Evolutionary conservation across 2,888 invertebrate species (phyloP).

Genomic region (Bombylius major): DNA sequence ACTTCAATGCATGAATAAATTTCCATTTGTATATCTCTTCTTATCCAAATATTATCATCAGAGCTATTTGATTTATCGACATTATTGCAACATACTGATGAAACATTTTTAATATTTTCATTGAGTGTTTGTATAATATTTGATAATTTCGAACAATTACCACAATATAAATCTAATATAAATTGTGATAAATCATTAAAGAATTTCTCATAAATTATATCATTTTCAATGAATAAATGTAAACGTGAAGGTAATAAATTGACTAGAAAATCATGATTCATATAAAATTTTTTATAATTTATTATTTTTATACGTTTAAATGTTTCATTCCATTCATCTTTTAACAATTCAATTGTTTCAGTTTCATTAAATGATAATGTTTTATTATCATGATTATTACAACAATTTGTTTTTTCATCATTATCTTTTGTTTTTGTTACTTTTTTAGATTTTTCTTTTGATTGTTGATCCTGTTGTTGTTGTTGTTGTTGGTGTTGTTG

Average conservation of each 20-base stretch:
- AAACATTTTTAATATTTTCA: slow-evolving; percentile 25
- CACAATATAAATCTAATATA: slow-evolving; percentile 32
- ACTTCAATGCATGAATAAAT: slow-evolving; percentile 53
- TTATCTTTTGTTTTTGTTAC: no score
- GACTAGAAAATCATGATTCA: slow-evolving; percentile 32
- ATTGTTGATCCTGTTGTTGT: no score
- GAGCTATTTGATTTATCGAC: slow-evolving; percentile 34
- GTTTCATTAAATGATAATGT: slow-evolving; percentile 16
- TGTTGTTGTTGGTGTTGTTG: not conserved
- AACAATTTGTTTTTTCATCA: no score
- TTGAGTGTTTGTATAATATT: slow-evolving; percentile 25
- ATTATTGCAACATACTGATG: slow-evolving; percentile 26
- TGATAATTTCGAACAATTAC: slow-evolving; percentile 19
- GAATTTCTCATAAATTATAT: slow-evolving; percentile 33
- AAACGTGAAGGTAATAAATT: slow-evolving; percentile 35
- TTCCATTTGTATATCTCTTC: slow-evolving; percentile 42
- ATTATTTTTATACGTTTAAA: slow-evolving; percentile 28
- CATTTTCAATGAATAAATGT: slow-evolving; percentile 24
- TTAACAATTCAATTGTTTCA: slow-evolving; percentile 25
- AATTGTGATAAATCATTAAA: slow-evolving; percentile 31
- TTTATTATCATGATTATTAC: no score
- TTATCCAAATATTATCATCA: slow-evolving; percentile 37
- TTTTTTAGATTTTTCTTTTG: not conserved
- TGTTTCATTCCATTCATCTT: slow-evolving; percentile 29
- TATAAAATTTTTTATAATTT: slow-evolving; percentile 27